A percentile compares a stretch with the other conserved stretches of the same genome.
Evolutionary conservation across 2,888 invertebrate genomes (phyloP).

Genomic region (Spatulosminthurus flaviceps): DNA sequence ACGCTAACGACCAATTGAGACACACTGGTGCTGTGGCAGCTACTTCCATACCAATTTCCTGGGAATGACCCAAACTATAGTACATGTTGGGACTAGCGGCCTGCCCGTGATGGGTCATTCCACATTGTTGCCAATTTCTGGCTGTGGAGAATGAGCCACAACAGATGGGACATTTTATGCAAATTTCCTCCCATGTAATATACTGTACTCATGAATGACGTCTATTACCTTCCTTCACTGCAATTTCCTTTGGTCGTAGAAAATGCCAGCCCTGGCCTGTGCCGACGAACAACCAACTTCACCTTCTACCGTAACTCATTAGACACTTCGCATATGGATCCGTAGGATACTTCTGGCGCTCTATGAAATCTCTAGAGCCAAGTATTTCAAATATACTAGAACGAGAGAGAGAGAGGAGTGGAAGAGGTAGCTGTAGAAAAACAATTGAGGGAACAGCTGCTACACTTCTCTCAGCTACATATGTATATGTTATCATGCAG

Average conservation of each 20-base stretch:
- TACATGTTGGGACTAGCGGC: slow-evolving; percentile 20
- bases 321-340: slow-evolving; percentile 4
- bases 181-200: slow-evolving; percentile 54
- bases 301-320: neutral
- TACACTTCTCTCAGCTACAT: neutral
- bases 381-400: too few relatives aligned
- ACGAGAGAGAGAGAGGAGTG: too few relatives aligned
- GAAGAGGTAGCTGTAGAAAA: too few relatives aligned
- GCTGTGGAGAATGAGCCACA: slow-evolving; percentile 56
- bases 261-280: too few relatives aligned
- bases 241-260: neutral
- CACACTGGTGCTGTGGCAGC: slow-evolving; percentile 56
- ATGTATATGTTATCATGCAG: neutral
- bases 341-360: too few relatives aligned
- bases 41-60: slow-evolving; percentile 55
- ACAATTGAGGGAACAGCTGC: slow-evolving; percentile 10
- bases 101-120: slow-evolving; percentile 48
- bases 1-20: slow-evolving; percentile 62
- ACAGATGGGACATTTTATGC: slow-evolving; percentile 61
- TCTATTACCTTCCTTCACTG: slow-evolving; percentile 31
- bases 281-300: too few relatives aligned
- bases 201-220: slow-evolving; percentile 40
- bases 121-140: slow-evolving; percentile 57
- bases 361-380: too few relatives aligned
- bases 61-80: slow-evolving; percentile 46